These are phyloP conservation scores for Laticauda colubrina DNA, from an alignment of 2,113 vertebrate species.

Conservation along the genomic window DNA sequence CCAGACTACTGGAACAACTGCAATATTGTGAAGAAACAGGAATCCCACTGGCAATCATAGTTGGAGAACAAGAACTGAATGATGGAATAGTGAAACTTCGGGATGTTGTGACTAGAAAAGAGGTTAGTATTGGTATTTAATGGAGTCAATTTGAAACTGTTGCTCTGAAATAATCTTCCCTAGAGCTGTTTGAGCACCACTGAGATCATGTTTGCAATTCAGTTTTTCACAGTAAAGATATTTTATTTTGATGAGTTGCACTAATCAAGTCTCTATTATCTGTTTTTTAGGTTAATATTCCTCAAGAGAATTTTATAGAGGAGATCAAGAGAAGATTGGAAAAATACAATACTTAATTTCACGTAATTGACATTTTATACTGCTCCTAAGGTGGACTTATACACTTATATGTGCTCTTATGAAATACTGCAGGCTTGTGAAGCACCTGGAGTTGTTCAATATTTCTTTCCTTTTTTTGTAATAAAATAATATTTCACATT, in stretches of 20 bases:
- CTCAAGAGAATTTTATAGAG: conserved; percentile 71
- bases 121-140: conserved; percentile 71
- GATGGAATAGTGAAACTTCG: conserved; percentile 86
- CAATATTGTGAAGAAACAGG: conserved; percentile 87
- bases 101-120: conserved; percentile 79
- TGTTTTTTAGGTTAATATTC: conserved; percentile 73
- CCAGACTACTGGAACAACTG: conserved; percentile 90
- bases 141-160: neutral
- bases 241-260: neutral
- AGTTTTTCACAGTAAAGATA: neutral
- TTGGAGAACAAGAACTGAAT: conserved; percentile 89
- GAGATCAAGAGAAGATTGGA: conserved; percentile 72
- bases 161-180: neutral
- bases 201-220: neutral
- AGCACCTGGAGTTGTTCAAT: neutral
- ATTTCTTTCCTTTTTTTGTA: neutral
- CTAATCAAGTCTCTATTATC: neutral
- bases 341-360: conserved; percentile 13
- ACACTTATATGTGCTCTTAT: neutral
- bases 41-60: conserved; percentile 87
- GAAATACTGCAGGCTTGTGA: neutral
- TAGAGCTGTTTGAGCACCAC: neutral
- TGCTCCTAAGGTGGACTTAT: neutral
- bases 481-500: neutral
- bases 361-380: neutral